Percentiles rank a stretch among this genome's conserved stretches.
These are phyloP conservation scores for Andrena dorsata DNA, from an alignment of 2,888 invertebrate species.

Conservation along the genomic window DNA sequence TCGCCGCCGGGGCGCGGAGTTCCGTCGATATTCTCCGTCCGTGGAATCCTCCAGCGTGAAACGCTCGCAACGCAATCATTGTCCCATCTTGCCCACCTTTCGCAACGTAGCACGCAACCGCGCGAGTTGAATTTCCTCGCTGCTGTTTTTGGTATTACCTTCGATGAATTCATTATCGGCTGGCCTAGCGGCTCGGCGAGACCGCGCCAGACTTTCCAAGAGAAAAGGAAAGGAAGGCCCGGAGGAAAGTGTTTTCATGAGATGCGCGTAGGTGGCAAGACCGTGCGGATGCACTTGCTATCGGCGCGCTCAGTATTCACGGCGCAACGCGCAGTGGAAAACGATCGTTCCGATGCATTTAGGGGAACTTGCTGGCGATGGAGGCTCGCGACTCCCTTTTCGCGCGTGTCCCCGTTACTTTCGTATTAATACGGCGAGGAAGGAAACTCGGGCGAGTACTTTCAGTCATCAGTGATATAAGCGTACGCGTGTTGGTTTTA, in stretches of 20 bases:
- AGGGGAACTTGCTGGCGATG: constrained; percentile 1
- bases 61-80: no score
- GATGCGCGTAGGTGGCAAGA: neutral
- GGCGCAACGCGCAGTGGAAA: constrained; percentile 31
- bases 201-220: neutral
- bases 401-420: neutral
- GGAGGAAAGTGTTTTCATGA: constrained; percentile 29
- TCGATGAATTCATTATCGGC: neutral
- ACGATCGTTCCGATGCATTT: constrained; percentile 44
- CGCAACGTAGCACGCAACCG: no score
- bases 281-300: constrained; percentile 31
- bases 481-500: no score
- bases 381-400: neutral
- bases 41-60: no score
- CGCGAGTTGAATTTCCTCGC: no score
- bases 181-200: neutral
- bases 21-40: no score
- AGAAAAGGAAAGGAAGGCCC: constrained; percentile 12
- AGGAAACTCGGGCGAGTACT: neutral
- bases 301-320: constrained; percentile 36
- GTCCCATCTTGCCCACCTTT: no score
- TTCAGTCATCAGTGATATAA: neutral
- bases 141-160: no score
- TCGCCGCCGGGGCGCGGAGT: no score
- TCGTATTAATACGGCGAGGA: neutral